Base-by-base conservation (phyloP, 2,797 vertebrate species). In the Acridotheres tristis region DNA sequence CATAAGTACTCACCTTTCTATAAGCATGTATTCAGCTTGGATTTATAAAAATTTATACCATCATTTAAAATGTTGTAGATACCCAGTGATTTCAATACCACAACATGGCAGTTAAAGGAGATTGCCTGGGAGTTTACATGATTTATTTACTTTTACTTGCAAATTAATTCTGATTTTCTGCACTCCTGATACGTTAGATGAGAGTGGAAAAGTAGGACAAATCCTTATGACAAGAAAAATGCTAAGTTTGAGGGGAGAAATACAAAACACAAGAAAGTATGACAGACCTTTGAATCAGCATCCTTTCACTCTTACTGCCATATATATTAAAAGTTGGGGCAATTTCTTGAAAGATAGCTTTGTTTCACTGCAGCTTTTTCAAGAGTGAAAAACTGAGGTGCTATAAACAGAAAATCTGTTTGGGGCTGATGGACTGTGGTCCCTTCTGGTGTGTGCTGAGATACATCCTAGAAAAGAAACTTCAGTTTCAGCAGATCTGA, bases 101-200 rank as follows among this genome's bases (percentile, higher is more conserved):
- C 32, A 78, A 45, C 48, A 53, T 14, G 34, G 47, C 50, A 77
- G 75, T 73, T 67, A 87, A 80, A 92, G 50, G 29, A 94, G 81
- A 75, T 42, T 77, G 36, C 42, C 68, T 76, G 19, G 57, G 34
- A 94, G 34, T 11, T 86, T 38, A 65, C 0, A 0, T 0, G 0
- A 48, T 89, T 91, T 90, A 57, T 84, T 94, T 94, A 66, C 40
- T 59, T 90, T 86, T 73, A 65, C 80, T 93, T 89, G 45, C 38
- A 90, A 94, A 89, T 90, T 82, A 86, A 65, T 72, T 68, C 63
- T 75, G 23, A 57, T 93, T 89, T 88, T n/a, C 65, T 78, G 10
- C 66, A 88, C 9, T 51, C 42, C 30, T 85, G 78, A 65, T 58
- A 68, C 0, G 0, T 80, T 51, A 83, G 67, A 82, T 7, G 11